A percentile compares a stretch with the other conserved stretches of the same genome.
Conservation (phyloP, 2,888 invertebrate genomes). For the Ochlodes sylvanus region DNA sequence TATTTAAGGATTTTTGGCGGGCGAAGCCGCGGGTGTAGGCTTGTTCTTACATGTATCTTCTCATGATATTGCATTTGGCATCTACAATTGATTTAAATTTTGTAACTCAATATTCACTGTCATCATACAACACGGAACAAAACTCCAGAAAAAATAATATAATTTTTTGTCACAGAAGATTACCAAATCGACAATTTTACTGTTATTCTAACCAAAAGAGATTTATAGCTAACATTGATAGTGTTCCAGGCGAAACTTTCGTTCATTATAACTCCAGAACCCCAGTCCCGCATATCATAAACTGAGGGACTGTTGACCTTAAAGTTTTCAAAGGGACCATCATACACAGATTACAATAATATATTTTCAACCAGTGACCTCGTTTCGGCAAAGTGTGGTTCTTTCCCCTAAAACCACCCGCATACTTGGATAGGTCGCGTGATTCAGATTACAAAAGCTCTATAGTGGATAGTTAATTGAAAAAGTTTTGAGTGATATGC, state of each 20-base stretch:
- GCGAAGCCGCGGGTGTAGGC: no score
- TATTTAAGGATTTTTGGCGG: no score
- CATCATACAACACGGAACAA: no score
- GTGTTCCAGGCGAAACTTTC: not conserved
- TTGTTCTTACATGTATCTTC: no score
- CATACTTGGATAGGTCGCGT: conserved; percentile 6
- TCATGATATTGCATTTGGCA: no score
- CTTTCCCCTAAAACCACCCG: not conserved
- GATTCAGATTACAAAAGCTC: conserved; percentile 5
- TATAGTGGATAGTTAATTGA: not conserved
- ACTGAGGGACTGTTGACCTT: not conserved
- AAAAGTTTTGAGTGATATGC: conserved; percentile 7
- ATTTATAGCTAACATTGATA: not conserved
- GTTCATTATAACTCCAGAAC: not conserved
- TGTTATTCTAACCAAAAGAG: not conserved
- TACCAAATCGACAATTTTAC: not conserved
- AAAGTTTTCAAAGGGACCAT: conserved; percentile 4
- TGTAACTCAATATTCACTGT: no score
- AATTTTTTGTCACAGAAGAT: not conserved
- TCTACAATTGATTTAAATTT: no score
- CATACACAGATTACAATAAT: not conserved
- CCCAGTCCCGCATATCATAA: conserved; percentile 1
- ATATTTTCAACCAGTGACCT: not conserved
- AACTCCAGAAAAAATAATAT: no score
- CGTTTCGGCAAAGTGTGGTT: not conserved